These are phyloP conservation scores for Scomber japonicus DNA, from an alignment of 2,113 vertebrate species.

Conservation along the genomic window DNA sequence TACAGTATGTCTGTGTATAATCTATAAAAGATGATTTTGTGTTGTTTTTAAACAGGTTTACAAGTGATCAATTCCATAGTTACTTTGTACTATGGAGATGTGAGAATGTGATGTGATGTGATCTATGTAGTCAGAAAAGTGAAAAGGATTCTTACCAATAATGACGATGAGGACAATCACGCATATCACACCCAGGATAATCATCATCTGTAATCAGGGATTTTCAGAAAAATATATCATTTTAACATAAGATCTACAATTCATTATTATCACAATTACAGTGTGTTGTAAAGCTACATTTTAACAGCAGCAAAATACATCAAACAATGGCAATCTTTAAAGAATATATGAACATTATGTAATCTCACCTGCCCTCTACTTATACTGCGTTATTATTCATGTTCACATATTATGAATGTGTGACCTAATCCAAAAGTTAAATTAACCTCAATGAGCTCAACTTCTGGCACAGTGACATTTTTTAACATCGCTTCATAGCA, in stretches of 20 bases:
- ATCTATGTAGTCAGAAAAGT: background rate
- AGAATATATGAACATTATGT: too few relatives aligned
- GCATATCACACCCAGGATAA: slow-evolving; percentile 92
- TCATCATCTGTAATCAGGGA: slow-evolving; percentile 92
- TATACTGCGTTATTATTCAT: background rate
- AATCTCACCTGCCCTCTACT: too few relatives aligned
- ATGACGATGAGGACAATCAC: slow-evolving; percentile 94
- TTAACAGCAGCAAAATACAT: too few relatives aligned
- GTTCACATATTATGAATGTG: background rate
- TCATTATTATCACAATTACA: too few relatives aligned
- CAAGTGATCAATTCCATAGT: background rate
- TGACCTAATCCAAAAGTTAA: background rate
- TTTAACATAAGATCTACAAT: background rate
- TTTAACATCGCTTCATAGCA: background rate
- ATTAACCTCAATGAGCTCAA: background rate
- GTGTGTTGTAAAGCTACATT: too few relatives aligned
- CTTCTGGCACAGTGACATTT: background rate
- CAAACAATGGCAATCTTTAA: too few relatives aligned
- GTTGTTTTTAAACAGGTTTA: background rate
- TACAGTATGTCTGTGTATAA: background rate
- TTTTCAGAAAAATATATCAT: slow-evolving; percentile 5
- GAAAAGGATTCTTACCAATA: slow-evolving; percentile 87
- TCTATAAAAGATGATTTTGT: background rate
- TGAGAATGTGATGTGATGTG: background rate
- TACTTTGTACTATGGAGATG: background rate